Base-by-base conservation (phyloP, 2,113 vertebrate species). In the Megatriorchis doriae region DNA sequence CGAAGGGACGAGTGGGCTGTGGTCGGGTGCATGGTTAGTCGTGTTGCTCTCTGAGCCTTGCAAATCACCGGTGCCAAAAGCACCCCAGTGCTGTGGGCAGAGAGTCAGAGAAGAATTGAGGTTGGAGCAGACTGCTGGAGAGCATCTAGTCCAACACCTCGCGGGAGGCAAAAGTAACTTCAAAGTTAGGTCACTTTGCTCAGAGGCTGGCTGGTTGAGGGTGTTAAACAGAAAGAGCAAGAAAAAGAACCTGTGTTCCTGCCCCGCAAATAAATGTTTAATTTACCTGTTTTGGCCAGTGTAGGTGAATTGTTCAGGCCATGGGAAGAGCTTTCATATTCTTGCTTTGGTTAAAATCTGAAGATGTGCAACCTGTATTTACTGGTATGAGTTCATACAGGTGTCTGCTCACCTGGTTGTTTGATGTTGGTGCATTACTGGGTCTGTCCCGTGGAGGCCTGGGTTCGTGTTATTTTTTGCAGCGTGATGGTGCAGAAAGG, bases 321-420 rank as follows among this genome's bases (percentile, higher is more conserved):
- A 53, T 59, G 78, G 74, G 81, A 95, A 93, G 55, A 82, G 45
- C 63, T 96, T 91, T 80, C 42, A 34, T 77, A 82, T 32, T 95
- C 70, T 50, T 80, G 32, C 53, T 91, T 94, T 62, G 52, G 58
- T 82, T 83, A 32, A 91, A 95, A 93, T 86, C 84, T 92, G 61
- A 58, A 74, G 62, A 29, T 63, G 86, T 85, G 32, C 40, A 95
- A 91, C 86, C 92, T 92, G 20, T 96, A 75, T 93, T 95, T 96
- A 94, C 48, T 65, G 68, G 72, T 92, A 81, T 89, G 91, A 81
- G 88, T 90, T 90, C 72, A 86, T 71, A 59, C 61, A 85, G 77
- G 66, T 91, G 81, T 86, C 80, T 93, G 72, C 63, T 91, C 20
- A 40, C n/a, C 6, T 94, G 43, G 16, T 40, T 88, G 88, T 92